These are phyloP conservation scores for Papilio gigon DNA, from an alignment of 2,888 invertebrate species.

Conservation along the genomic window DNA sequence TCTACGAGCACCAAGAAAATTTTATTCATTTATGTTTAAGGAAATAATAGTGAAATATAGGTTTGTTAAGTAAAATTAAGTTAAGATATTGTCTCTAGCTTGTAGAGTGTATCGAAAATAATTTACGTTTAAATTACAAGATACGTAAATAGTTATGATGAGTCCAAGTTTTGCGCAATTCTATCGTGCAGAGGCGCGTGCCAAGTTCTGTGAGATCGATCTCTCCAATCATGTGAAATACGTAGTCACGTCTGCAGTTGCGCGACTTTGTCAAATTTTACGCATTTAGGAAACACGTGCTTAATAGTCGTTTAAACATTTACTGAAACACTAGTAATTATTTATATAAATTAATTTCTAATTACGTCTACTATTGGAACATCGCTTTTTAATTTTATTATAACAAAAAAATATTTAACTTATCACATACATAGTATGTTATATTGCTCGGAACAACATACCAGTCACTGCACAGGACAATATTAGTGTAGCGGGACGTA, in stretches of 20 bases:
- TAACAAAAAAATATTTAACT: too few relatives aligned
- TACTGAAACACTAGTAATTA: neutral
- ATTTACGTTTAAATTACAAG: neutral
- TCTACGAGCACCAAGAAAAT: neutral
- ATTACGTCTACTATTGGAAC: neutral
- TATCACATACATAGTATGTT: too few relatives aligned
- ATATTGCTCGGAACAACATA: too few relatives aligned
- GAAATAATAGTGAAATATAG: neutral
- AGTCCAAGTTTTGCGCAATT: slow-evolving; percentile 13
- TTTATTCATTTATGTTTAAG: neutral
- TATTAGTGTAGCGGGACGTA: too few relatives aligned
- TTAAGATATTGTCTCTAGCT: too few relatives aligned
- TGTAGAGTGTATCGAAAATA: too few relatives aligned
- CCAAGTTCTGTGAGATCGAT: slow-evolving; percentile 40
- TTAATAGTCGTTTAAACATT: slow-evolving; percentile 1
- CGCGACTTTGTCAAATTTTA: slow-evolving; percentile 29
- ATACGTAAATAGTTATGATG: slow-evolving; percentile 1
- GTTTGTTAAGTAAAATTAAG: neutral
- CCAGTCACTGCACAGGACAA: too few relatives aligned
- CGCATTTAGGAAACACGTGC: slow-evolving; percentile 10
- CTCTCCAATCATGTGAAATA: slow-evolving; percentile 29
- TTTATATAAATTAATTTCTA: too few relatives aligned
- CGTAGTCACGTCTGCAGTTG: slow-evolving; percentile 36
- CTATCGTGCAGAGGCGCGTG: slow-evolving; percentile 19
- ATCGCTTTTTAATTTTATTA: too few relatives aligned